Base-by-base conservation (phyloP, 2,888 invertebrate species). In the Lasioglossum leucozonium region DNA sequence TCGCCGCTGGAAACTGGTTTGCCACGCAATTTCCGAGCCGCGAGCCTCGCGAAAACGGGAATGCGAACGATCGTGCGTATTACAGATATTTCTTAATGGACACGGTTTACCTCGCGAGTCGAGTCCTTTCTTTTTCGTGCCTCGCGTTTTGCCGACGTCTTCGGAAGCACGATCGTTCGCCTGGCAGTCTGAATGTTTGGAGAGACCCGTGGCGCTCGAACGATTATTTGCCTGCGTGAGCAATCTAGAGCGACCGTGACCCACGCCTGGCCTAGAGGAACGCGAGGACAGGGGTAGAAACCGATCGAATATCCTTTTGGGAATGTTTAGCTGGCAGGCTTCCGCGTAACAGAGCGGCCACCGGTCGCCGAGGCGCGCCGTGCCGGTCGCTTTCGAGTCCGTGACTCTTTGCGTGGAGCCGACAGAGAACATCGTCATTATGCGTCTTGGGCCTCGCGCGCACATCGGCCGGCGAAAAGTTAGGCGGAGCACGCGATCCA, bases 401-500 rank as follows among this genome's bases (percentile, higher is more conserved):
- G 93, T 93, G 93, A 93, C 91, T 91, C 91, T 93, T 93, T 92
- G 91, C 92, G 89, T 90, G 82, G 86, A 91, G 92, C 93, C 94
- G 94, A 93, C 93, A 89, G 91, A 93, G 92, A 92, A 90, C 91
- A 91, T 93, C 92, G 93, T 93, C 92, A 94, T 94, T 93, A 94
- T 92, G 92, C 90, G 88, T 88, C 91, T 91, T 82, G 80, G 91
- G 90, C 84, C 88, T 82, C 83, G 77, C 86, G 87, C 85, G 72
- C 86, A 85, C 88, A 89, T 88, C 91, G 90, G 88, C 89, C 87
- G 30, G 90, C 91, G 92, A 93, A 92, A 93, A 93, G 88, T 92
- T 91, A 87, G 86, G 84, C 67, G 80, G 89, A 91, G 90, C 93
- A 93, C 94, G 93, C 94, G 93, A 93, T 91, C 90, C 87, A 78